Evolutionary conservation across 2,113 vertebrate species (phyloP), one percentile per base, ranked within the genome.

Genomic region (Rhynchomys soricoides): DNA sequence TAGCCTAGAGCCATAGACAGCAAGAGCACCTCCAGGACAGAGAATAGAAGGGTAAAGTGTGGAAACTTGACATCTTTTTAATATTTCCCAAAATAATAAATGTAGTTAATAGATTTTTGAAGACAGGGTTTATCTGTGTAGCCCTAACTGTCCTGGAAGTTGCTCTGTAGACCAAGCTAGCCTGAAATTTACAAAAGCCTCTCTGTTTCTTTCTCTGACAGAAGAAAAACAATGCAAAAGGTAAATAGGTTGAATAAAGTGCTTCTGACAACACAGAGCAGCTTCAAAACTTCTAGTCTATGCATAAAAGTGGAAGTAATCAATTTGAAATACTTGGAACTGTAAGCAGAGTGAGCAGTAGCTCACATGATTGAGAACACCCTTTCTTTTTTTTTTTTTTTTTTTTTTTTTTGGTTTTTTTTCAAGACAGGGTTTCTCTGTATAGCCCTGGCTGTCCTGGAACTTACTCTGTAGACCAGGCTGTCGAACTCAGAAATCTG

Each of bases 251-350:
- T 9, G 34, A 24, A n/a, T n/a, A n/a, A n/a, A n/a, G n/a, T n/a
- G 19, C 15, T 78, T 3, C 15, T 31, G 19, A 8, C 29, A 34
- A 8, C 4, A 0, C 22, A 40, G 43, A 43, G 3, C 12, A 19
- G 31, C 7, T n/a, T 0, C 15, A 31, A 12, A 5, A 3, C 26
- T 4, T 21, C 29, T 77, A 52, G 29, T 0, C 9, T 1, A 24
- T 29, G 19, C n/a, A 70, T 0, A 19, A 50, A 52, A 22, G 12
- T 12, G 21, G 22, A 71, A 57, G 29, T 4, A 4, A 9, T 29
- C 45, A 50, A 78, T 50, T 50, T 4, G 45, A 1, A 78, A 50
- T 8, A 12, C 11, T 7, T 82, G 68, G 31, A 21, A 64, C 37
- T 9, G 6, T 7, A 37, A 40, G 1, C 24, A 37, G 7, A 66